Evolutionary conservation across 2,113 vertebrate species (phyloP), one percentile per base, ranked within the genome.

Genomic region (Hemiscyllium ocellatum): DNA sequence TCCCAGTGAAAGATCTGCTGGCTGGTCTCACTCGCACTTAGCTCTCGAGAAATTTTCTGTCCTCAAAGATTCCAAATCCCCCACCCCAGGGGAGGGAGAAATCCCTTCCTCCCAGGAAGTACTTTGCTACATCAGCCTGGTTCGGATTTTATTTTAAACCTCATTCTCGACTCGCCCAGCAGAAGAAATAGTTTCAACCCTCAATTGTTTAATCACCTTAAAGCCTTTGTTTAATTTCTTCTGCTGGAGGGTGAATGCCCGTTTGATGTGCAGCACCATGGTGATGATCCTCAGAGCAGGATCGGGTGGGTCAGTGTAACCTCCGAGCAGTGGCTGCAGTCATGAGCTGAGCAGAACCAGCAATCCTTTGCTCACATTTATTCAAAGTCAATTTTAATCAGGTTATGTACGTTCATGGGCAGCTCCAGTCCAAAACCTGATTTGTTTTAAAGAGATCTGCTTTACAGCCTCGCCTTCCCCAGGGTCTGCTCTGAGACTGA

Each of bases 321-420:
- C 56, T 61, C 29, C 17, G 2, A 33, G 86, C 10, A 33, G 87
- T n/a, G 56, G 78, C 56, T 61, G 2, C 66, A 69, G 8, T 22
- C n/a, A 13, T 65, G 47, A 19, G n/a, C 37, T 20, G n/a, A 94
- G 29, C 65, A 42, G 10, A 68, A 37, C 65, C 0, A 96, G 96
- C 95, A 97, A 97, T 96, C 97, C 97, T 97, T 97, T 97, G 97
- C 97, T 97, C 98, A 98, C 98, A 98, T 98, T 97, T 97, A 98
- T 97, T 97, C 97, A 96, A 97, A 98, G 98, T 98, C 98, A 97
- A 98, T 98, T 97, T 96, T 98, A 98, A 98, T 97, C 97, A 97
- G 97, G 96, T 98, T 97, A 96, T 96, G 97, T 96, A 97, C 97
- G 96, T 96, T 97, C 97, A 96, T 94, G 96, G 97, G 97, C 78